These are phyloP conservation scores for Cinclus cinclus DNA, from an alignment of 2,113 vertebrate species.

Conservation along the genomic window DNA sequence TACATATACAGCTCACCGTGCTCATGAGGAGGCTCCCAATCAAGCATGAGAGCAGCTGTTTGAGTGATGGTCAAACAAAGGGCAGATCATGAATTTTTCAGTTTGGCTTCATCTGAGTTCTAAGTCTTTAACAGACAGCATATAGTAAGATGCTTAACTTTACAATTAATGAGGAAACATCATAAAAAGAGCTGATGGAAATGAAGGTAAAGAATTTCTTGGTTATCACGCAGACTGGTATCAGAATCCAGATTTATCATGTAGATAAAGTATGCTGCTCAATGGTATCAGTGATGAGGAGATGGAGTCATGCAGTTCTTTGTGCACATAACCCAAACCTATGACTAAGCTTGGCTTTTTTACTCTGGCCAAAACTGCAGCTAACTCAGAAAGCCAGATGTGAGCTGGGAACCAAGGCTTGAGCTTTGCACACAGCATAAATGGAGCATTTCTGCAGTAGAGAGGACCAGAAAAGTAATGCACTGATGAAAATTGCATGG, in stretches of 20 bases:
- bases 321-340: not conserved
- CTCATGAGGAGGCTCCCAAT: not conserved
- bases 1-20: not conserved
- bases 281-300: not conserved
- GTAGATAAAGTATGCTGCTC: not conserved
- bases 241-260: not conserved
- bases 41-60: not conserved
- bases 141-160: not conserved
- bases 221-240: not conserved
- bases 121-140: conserved; percentile 3
- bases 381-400: not conserved
- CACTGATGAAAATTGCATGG: not conserved
- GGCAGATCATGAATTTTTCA: conserved; percentile 21
- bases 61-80: not conserved
- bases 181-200: not conserved
- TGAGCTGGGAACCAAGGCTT: not conserved
- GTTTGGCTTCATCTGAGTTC: not conserved
- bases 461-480: not conserved
- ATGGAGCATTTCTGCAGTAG: not conserved
- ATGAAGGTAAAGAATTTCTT: not conserved
- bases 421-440: not conserved
- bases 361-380: not conserved
- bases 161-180: not conserved
- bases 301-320: not conserved
- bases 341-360: not conserved